Conservation (phyloP, 1,140 invertebrate species). For the Metopolophium dirhodum region DNA sequence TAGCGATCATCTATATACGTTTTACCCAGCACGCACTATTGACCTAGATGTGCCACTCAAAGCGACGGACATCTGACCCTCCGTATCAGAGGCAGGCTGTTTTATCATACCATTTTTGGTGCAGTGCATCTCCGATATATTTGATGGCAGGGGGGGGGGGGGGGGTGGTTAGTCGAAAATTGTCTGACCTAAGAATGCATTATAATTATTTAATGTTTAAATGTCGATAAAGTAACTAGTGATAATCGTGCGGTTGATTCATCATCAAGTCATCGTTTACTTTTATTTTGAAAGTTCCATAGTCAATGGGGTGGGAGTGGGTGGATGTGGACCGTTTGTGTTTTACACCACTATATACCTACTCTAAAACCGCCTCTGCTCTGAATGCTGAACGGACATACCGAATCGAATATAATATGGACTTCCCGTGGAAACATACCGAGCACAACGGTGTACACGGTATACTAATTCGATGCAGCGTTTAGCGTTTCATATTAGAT, state of each 20-base stretch:
- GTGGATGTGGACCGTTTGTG: neutral
- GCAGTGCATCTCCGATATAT: neutral
- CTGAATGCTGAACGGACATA: neutral
- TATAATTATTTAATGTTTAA: too few species aligned
- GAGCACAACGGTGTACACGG: neutral
- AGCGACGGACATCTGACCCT: neutral
- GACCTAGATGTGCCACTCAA: neutral
- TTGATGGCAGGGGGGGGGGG: too few species aligned
- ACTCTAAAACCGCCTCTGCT: neutral
- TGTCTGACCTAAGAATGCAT: too few species aligned
- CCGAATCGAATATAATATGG: neutral
- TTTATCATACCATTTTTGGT: neutral
- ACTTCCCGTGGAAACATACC: neutral
- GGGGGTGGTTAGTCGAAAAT: too few species aligned
- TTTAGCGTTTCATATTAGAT: neutral
- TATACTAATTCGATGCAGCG: slow-evolving; percentile 13
- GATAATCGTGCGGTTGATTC: too few species aligned
- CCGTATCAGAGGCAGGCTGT: neutral
- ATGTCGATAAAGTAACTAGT: too few species aligned
- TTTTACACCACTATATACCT: neutral
- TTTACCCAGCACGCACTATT: neutral
- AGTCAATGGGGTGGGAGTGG: neutral
- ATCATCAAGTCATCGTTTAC: too few species aligned
- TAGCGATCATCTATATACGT: neutral
- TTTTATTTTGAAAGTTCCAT: too few species aligned